Conservation (phyloP, 2,797 vertebrate genomes). For the Trichosurus vulpecula region DNA sequence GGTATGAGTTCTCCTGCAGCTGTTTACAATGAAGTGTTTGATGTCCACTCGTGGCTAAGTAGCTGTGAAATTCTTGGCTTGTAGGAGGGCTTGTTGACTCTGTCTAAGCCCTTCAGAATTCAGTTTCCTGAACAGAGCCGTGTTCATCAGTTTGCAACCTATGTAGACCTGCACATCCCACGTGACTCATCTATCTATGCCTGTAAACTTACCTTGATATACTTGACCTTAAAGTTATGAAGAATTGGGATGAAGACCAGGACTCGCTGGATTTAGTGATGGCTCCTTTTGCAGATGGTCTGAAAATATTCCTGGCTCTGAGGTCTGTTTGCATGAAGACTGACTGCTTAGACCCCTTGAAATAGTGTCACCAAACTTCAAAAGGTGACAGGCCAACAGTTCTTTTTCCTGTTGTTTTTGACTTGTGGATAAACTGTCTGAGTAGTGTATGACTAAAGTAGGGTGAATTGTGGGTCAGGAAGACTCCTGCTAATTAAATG, state of each 20-base stretch:
- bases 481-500: not conserved
- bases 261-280: not conserved
- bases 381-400: not conserved
- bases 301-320: not conserved
- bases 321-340: not conserved
- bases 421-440: not conserved
- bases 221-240: not conserved
- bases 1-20: not conserved
- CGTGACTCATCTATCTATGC: not conserved
- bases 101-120: not conserved
- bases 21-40: not conserved
- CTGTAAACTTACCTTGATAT: not conserved
- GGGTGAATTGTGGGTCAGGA: not conserved
- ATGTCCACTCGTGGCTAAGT: not conserved
- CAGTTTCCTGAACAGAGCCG: not conserved
- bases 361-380: not conserved
- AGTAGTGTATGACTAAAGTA: not conserved
- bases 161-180: not conserved
- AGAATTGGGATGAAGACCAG: not conserved
- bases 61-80: not conserved
- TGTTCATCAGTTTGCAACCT: not conserved
- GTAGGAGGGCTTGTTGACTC: not conserved
- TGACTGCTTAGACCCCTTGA: not conserved
- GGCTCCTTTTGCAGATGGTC: not conserved
- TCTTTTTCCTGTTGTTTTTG: not conserved